These are phyloP conservation scores for Cinclus cinclus DNA, from an alignment of 2,113 vertebrate species.

Conservation along the genomic window DNA sequence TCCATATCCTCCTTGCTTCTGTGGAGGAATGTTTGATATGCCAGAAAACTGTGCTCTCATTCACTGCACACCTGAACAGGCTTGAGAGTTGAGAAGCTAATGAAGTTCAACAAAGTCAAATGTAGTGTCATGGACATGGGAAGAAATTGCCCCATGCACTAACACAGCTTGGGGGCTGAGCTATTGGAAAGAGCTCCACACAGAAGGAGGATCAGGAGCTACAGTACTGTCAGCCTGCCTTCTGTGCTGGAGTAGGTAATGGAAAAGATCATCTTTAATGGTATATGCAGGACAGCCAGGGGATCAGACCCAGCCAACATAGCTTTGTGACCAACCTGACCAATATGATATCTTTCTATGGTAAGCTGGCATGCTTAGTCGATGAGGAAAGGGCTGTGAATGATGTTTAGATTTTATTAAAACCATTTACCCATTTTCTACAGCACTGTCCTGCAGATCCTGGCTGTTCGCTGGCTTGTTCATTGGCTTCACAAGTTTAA, in stretches of 20 bases:
- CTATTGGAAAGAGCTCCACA: background rate
- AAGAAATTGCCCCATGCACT: background rate
- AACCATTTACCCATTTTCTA: background rate
- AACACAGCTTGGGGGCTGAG: background rate
- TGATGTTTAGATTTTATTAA: background rate
- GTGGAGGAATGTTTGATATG: background rate
- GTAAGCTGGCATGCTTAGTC: rapidly evolving
- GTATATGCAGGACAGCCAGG: background rate
- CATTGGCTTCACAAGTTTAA: background rate
- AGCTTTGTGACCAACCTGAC: background rate
- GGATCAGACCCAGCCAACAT: background rate
- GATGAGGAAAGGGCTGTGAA: background rate
- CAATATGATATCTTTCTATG: background rate
- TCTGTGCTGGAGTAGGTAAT: background rate
- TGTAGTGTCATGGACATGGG: background rate
- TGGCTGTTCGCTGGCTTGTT: background rate
- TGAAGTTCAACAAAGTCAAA: background rate
- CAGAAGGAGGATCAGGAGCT: background rate
- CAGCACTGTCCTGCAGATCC: background rate
- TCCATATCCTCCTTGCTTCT: background rate
- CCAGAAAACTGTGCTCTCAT: background rate
- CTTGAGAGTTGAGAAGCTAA: rapidly evolving
- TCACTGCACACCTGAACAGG: background rate
- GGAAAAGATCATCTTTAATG: background rate
- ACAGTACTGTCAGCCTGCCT: background rate